Evolutionary conservation across 2,113 vertebrate genomes (phyloP).

Genomic region (Daboia siamensis): DNA sequence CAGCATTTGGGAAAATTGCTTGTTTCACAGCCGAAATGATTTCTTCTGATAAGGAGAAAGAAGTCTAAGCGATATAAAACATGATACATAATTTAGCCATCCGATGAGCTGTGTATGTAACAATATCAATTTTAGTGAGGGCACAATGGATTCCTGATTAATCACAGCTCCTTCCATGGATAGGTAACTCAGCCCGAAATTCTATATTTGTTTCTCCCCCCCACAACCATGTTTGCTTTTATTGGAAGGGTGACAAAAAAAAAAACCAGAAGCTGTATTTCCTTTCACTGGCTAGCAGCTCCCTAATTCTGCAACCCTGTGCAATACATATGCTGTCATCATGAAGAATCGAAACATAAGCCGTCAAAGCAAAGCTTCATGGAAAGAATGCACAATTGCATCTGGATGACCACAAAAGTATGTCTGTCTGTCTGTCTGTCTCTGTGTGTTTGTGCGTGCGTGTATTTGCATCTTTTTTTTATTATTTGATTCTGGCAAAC

Average conservation of each 20-base stretch:
- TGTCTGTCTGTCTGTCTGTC: too few relatives aligned
- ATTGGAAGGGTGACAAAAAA: slow-evolving; percentile 66
- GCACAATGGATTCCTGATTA: slow-evolving; percentile 14
- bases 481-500: slow-evolving; percentile 39
- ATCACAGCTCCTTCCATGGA: slow-evolving; percentile 60
- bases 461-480: not conserved
- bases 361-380: slow-evolving; percentile 54
- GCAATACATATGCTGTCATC: slow-evolving; percentile 62
- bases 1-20: slow-evolving; percentile 22
- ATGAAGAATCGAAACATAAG: slow-evolving; percentile 62
- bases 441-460: not conserved
- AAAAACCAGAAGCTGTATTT: slow-evolving; percentile 60
- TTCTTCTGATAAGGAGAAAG: slow-evolving; percentile 35
- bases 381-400: slow-evolving; percentile 30
- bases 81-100: slow-evolving; percentile 41
- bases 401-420: slow-evolving; percentile 40
- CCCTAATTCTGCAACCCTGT: slow-evolving; percentile 56
- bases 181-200: slow-evolving; percentile 70
- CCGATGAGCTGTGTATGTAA: slow-evolving; percentile 54
- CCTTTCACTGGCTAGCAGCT: slow-evolving; percentile 68
- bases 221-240: slow-evolving; percentile 38
- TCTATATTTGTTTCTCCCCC: slow-evolving; percentile 67
- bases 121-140: slow-evolving; percentile 67
- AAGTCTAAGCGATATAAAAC: slow-evolving; percentile 37
- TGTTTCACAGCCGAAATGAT: slow-evolving; percentile 42